phyloP scores from a whole-genome alignment of 2,888 invertebrate genomes.

The Amorpha juglandis region DNA sequence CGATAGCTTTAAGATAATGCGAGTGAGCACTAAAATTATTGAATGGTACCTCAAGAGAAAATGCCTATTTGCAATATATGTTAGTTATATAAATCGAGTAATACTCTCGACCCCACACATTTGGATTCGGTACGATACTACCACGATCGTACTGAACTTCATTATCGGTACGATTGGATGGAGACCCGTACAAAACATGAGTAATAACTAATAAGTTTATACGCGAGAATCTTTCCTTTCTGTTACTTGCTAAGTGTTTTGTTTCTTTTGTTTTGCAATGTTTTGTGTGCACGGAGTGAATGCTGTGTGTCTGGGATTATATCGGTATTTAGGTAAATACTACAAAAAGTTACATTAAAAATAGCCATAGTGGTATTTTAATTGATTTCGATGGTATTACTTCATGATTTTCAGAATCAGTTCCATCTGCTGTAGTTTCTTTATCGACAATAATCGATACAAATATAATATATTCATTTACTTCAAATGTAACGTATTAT shows the following conservation, averaged over 20 bases:
- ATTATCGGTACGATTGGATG: neutral
- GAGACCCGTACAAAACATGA: constrained; percentile 33
- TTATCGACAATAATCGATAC: neutral
- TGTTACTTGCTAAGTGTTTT: constrained; percentile 41
- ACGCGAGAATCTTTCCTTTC: constrained; percentile 35
- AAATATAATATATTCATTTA: neutral
- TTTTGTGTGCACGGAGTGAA: constrained; percentile 30
- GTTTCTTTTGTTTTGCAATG: constrained; percentile 36
- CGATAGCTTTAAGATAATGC: neutral
- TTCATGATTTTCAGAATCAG: neutral
- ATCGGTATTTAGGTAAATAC: neutral
- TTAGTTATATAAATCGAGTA: neutral
- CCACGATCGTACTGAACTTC: too few species aligned
- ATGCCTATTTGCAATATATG: neutral
- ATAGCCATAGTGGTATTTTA: too few species aligned
- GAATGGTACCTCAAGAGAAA: neutral
- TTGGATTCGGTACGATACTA: neutral
- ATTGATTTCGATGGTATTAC: too few species aligned
- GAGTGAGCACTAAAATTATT: neutral
- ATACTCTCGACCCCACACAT: neutral
- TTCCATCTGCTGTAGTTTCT: neutral
- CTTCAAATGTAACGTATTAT: neutral
- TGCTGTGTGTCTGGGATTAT: neutral
- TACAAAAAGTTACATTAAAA: neutral
- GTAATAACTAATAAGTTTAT: constrained; percentile 45